Percentiles rank a stretch among this genome's conserved stretches.
phyloP scores from a whole-genome alignment of 2,888 invertebrate species.

The Pyrgus malvae region DNA sequence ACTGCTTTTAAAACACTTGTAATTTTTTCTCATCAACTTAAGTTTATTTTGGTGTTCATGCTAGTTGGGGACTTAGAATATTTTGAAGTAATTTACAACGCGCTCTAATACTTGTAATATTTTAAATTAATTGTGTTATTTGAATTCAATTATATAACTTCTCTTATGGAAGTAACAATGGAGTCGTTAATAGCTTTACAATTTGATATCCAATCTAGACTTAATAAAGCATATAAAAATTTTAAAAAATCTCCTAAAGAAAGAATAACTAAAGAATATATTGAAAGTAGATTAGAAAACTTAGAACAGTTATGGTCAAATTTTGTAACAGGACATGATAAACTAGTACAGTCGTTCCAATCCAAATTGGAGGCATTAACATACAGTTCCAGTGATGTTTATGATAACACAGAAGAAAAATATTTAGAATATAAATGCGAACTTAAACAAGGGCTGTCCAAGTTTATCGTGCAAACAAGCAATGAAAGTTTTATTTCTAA shows the following conservation, averaged over 20 bases:
- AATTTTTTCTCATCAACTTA: neutral
- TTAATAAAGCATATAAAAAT: neutral
- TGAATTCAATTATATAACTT: neutral
- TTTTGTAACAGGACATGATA: neutral
- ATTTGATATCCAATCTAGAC: neutral
- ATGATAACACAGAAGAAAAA: neutral
- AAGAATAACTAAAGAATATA: neutral
- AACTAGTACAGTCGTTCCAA: neutral
- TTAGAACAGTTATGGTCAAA: neutral
- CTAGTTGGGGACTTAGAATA: too few relatives aligned
- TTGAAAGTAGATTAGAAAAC: neutral
- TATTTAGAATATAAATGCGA: conserved; percentile 1
- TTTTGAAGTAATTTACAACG: too few relatives aligned
- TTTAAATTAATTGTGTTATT: neutral
- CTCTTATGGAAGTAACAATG: neutral
- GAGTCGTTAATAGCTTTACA: neutral
- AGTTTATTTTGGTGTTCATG: too few relatives aligned
- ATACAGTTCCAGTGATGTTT: neutral
- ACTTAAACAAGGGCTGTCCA: neutral
- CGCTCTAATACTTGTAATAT: too few relatives aligned
- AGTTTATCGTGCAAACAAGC: neutral
- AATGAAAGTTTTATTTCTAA: too few relatives aligned
- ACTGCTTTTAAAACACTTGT: neutral
- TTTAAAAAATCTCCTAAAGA: conserved; percentile 5
- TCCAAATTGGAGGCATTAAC: neutral